These are phyloP conservation scores for Brienomyrus longianalis DNA, from an alignment of 2,113 vertebrate genomes.

Conservation along the genomic window DNA sequence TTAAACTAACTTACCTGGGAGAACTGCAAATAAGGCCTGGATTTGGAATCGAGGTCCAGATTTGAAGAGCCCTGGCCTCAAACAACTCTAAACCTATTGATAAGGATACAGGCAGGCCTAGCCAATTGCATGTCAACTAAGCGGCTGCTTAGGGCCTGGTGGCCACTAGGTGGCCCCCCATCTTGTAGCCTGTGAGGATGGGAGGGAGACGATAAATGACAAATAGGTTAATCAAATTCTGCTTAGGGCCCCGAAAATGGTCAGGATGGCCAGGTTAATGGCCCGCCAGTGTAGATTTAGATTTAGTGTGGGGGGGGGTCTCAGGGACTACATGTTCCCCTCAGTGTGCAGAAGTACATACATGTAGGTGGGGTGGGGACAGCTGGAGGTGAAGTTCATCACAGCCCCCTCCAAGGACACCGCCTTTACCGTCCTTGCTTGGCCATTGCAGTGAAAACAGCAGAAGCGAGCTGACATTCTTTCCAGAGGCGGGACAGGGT, in stretches of 20 bases:
- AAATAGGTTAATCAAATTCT: not conserved
- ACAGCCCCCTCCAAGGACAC: not conserved
- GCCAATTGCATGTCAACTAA: not conserved
- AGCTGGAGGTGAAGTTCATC: not conserved
- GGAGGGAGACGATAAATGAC: not conserved
- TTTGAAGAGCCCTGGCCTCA: no score
- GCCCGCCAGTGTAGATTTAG: not conserved
- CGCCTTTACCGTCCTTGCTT: not conserved
- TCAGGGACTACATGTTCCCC: not conserved
- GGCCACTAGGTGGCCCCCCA: not conserved
- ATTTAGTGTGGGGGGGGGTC: not conserved
- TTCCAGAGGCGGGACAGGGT: conserved; percentile 46
- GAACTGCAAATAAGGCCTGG: no score
- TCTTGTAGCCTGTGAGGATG: not conserved
- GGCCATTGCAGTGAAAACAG: conserved; percentile 39
- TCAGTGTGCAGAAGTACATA: not conserved
- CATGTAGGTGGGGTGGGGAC: not conserved
- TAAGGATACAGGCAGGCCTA: not conserved
- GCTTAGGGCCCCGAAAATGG: not conserved
- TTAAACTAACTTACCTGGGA: no score
- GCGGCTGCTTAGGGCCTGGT: not conserved
- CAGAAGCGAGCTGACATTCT: not conserved
- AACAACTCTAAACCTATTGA: not conserved
- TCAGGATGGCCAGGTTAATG: not conserved
- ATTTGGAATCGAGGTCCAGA: no score